Percentiles rank a stretch among this genome's conserved stretches.
Conservation (phyloP, 2,797 vertebrate species). For the Artibeus lituratus region DNA sequence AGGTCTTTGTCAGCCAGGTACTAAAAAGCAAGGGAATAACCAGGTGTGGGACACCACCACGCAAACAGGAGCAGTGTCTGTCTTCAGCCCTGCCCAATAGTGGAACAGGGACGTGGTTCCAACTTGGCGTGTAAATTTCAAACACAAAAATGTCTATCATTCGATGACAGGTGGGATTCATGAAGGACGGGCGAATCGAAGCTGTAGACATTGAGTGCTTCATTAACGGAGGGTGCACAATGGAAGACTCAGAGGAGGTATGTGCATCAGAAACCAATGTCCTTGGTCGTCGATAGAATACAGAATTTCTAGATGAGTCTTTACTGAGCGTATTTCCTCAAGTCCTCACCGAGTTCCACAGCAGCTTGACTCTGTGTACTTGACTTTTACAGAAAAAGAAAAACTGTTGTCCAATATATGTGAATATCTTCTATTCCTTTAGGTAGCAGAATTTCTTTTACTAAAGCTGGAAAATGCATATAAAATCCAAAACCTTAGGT, state of each 20-base stretch:
- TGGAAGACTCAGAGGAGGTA: conserved; percentile 88
- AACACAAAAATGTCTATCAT: conserved; percentile 30
- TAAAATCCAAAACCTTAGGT: conserved; percentile 80
- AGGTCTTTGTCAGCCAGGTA: background rate
- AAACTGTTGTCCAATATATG: background rate
- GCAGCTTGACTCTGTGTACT: background rate
- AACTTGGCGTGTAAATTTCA: background rate
- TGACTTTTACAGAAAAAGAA: conserved; percentile 31
- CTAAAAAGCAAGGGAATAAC: background rate
- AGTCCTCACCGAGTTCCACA: background rate
- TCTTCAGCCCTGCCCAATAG: background rate
- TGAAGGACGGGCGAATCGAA: conserved; percentile 88
- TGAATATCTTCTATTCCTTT: conserved; percentile 29
- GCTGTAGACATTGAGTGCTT: conserved; percentile 87
- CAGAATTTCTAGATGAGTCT: background rate
- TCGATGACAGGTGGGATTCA: conserved; percentile 87
- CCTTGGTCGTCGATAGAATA: background rate
- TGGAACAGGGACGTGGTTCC: background rate
- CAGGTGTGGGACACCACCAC: background rate
- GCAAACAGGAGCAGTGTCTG: background rate
- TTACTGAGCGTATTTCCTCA: background rate
- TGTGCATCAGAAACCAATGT: background rate
- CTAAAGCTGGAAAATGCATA: conserved; percentile 83
- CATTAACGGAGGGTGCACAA: conserved; percentile 86
- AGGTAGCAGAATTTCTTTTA: conserved; percentile 79